A percentile compares a stretch with the other conserved stretches of the same genome.
phyloP scores from a whole-genome alignment of 2,888 invertebrate genomes.

The Harpalus rufipes region DNA sequence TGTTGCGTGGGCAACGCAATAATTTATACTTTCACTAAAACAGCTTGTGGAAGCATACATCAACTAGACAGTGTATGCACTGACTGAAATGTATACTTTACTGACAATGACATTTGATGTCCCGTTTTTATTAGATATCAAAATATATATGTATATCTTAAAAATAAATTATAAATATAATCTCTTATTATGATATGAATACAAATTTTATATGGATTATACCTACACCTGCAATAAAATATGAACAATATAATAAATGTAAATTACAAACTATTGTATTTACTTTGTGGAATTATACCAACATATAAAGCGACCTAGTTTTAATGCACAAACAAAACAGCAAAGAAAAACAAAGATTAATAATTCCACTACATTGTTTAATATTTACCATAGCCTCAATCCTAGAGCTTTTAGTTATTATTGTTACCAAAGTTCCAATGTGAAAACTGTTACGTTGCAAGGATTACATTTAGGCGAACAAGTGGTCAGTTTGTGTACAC shows the following conservation, averaged over 20 bases:
- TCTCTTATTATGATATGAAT: not conserved
- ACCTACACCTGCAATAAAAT: not conserved
- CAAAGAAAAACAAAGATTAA: not conserved
- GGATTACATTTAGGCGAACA: too few relatives aligned
- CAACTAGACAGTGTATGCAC: too few relatives aligned
- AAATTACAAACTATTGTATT: not conserved
- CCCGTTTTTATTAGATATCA: not conserved
- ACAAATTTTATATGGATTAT: not conserved
- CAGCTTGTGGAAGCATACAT: too few relatives aligned
- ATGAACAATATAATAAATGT: not conserved
- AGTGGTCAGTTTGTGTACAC: too few relatives aligned
- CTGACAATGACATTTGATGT: not conserved
- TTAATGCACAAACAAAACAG: not conserved
- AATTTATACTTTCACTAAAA: too few relatives aligned
- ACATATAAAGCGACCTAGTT: not conserved
- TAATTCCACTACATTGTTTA: not conserved
- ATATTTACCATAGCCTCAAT: not conserved
- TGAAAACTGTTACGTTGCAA: too few relatives aligned
- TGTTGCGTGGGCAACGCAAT: too few relatives aligned
- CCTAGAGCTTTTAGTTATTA: not conserved
- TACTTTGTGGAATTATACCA: not conserved
- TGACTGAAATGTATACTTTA: too few relatives aligned
- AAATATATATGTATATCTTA: not conserved
- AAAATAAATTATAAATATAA: not conserved
- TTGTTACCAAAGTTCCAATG: too few relatives aligned